Evolutionary conservation across 2,888 invertebrate genomes (phyloP).

Genomic region (Agrochola lota): DNA sequence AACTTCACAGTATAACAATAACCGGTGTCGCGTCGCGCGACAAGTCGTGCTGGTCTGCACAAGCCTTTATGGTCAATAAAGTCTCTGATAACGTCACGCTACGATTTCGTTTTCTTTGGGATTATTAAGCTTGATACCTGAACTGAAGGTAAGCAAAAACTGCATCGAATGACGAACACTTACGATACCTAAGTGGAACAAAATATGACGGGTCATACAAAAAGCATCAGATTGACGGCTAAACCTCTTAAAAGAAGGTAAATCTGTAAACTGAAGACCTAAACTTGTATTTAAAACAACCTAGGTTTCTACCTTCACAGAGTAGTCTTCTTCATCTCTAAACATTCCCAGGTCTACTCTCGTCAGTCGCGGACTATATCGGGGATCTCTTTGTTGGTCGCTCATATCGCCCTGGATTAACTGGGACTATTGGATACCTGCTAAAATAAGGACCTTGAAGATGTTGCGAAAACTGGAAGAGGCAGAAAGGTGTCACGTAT

Average conservation of each 20-base stretch:
- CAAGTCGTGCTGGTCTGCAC: too few relatives aligned
- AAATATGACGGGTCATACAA: not conserved
- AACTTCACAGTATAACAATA: too few relatives aligned
- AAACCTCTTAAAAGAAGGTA: not conserved
- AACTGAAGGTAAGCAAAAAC: not conserved
- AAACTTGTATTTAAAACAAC: not conserved
- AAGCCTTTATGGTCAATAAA: not conserved
- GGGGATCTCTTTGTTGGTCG: constrained; percentile 84
- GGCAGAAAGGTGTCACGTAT: not conserved
- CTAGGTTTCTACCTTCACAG: not conserved
- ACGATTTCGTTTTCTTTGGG: not conserved
- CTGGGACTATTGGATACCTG: constrained; percentile 79
- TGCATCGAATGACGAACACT: not conserved
- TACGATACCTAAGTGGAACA: not conserved
- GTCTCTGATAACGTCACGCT: not conserved
- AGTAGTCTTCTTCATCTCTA: constrained; percentile 25
- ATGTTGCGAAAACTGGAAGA: constrained; percentile 56
- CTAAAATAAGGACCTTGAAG: constrained; percentile 76
- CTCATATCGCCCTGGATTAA: constrained; percentile 83
- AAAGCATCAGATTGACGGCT: not conserved
- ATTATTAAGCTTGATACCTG: not conserved
- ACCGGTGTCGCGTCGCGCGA: too few relatives aligned
- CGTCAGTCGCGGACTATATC: constrained; percentile 75
- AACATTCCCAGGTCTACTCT: constrained; percentile 47
- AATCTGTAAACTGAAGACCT: not conserved